Conservation (phyloP, 2,888 invertebrate species). For the Priocnemis perturbator region DNA sequence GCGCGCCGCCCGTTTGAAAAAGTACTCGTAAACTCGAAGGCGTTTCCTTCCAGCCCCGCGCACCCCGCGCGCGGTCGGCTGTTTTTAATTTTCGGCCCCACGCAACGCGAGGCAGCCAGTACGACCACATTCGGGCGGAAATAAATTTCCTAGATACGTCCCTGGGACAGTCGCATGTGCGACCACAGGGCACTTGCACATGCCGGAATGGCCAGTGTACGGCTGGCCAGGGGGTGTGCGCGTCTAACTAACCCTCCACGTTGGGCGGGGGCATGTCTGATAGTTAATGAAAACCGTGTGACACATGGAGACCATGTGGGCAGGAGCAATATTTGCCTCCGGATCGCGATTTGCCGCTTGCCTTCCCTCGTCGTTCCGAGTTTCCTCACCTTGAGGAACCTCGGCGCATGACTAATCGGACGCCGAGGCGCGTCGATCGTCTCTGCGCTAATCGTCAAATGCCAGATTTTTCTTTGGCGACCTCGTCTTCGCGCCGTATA, state of each 20-base stretch:
- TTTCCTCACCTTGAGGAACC: too few species aligned
- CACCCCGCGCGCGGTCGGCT: background rate
- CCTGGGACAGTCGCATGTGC: constrained; percentile 4
- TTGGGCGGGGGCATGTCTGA: constrained; percentile 8
- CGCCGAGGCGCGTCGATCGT: too few species aligned
- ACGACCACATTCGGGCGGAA: background rate
- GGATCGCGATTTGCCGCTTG: background rate
- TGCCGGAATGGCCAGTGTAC: constrained; percentile 1
- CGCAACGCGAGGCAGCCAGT: too few species aligned
- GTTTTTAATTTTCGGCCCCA: constrained; percentile 5
- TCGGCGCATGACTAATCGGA: too few species aligned
- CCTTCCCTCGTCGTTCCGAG: too few species aligned
- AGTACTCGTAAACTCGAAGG: too few species aligned
- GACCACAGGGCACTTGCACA: constrained; percentile 8
- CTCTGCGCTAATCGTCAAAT: too few species aligned
- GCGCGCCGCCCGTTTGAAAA: too few species aligned
- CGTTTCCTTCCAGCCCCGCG: too few species aligned
- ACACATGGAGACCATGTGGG: constrained; percentile 13
- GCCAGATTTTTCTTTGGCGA: too few species aligned
- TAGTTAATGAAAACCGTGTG: constrained; percentile 12
- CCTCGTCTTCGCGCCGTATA: too few species aligned
- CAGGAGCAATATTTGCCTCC: background rate
- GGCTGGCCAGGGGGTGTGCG: constrained; percentile 4
- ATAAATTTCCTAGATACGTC: constrained; percentile 6
- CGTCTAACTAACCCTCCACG: constrained; percentile 3